Evolutionary conservation across 2,888 invertebrate genomes (phyloP).

Genomic region (Orchestes rusci): DNA sequence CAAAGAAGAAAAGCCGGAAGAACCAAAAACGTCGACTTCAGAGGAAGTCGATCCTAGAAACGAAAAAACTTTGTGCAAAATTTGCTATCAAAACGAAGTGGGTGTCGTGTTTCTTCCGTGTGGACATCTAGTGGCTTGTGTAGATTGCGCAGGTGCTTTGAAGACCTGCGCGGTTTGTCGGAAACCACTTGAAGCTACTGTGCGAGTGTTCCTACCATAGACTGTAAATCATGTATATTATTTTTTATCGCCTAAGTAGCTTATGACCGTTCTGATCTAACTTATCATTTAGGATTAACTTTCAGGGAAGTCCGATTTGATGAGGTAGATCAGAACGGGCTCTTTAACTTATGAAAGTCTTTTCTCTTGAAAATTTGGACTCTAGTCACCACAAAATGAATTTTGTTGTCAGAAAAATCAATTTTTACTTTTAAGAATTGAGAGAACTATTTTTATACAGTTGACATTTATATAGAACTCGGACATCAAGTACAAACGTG

Average conservation of each 20-base stretch:
- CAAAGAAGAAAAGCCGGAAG: conserved; percentile 23
- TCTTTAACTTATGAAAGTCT: conserved; percentile 1
- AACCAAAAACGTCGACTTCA: conserved; percentile 15
- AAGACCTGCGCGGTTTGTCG: conserved; percentile 86
- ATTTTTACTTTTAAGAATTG: conserved; percentile 18
- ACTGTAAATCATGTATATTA: conserved; percentile 14
- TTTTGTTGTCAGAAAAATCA: conserved; percentile 12
- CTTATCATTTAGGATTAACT: neutral
- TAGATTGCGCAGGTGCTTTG: conserved; percentile 81
- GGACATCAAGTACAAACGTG: conserved; percentile 19
- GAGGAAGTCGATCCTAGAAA: conserved; percentile 35
- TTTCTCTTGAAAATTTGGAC: conserved; percentile 18
- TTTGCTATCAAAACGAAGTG: conserved; percentile 83
- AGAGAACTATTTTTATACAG: conserved; percentile 13
- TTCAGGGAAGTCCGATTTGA: no score
- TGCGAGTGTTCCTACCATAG: conserved; percentile 56
- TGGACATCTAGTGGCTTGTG: conserved; percentile 89
- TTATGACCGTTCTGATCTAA: neutral
- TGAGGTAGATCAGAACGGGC: no score
- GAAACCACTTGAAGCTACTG: conserved; percentile 59
- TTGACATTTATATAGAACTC: conserved; percentile 12
- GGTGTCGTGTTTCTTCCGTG: conserved; percentile 91
- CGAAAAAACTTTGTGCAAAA: conserved; percentile 70
- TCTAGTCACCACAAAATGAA: conserved; percentile 27
- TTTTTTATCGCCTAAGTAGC: conserved; percentile 1